Percentiles rank a stretch among this genome's conserved stretches.
Evolutionary conservation across 2,888 invertebrate genomes (phyloP).

Genomic region (Trilocha varians): DNA sequence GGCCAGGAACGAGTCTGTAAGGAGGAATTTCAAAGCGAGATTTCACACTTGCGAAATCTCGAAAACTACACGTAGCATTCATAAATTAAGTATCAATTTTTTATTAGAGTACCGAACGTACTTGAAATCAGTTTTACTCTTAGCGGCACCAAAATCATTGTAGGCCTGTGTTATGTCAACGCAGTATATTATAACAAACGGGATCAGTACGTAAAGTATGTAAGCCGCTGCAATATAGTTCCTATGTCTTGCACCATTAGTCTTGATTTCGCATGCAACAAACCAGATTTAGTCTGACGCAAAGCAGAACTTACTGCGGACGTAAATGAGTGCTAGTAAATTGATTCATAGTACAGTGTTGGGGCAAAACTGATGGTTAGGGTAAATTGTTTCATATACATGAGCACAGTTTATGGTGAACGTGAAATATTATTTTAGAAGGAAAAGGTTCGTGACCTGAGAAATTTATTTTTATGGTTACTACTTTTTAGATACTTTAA

Average conservation of each 20-base stretch:
- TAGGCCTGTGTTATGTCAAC: background rate
- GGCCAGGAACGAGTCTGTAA: too few relatives aligned
- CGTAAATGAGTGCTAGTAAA: constrained; percentile 53
- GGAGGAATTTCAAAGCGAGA: too few relatives aligned
- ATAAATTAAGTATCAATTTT: too few relatives aligned
- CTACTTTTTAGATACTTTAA: background rate
- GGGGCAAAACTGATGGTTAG: constrained; percentile 19
- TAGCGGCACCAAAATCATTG: too few relatives aligned
- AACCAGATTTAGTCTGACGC: constrained; percentile 30
- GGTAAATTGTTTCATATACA: constrained; percentile 7
- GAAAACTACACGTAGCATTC: too few relatives aligned
- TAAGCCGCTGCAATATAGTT: constrained; percentile 43
- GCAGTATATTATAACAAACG: constrained; percentile 29
- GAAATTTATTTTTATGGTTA: background rate
- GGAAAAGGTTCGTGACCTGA: too few relatives aligned
- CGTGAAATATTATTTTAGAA: constrained; percentile 7
- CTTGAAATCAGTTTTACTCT: too few relatives aligned
- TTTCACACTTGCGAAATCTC: too few relatives aligned
- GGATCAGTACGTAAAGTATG: constrained; percentile 33
- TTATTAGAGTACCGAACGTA: too few relatives aligned
- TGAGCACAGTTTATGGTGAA: background rate
- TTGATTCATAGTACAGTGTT: constrained; percentile 21
- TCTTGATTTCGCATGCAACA: constrained; percentile 47
- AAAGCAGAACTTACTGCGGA: constrained; percentile 57
- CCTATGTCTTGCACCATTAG: constrained; percentile 40